Evolutionary conservation across 1,140 invertebrate species (phyloP), one percentile per base, ranked within the genome.

Genomic region (Galendromus occidentalis): DNA sequence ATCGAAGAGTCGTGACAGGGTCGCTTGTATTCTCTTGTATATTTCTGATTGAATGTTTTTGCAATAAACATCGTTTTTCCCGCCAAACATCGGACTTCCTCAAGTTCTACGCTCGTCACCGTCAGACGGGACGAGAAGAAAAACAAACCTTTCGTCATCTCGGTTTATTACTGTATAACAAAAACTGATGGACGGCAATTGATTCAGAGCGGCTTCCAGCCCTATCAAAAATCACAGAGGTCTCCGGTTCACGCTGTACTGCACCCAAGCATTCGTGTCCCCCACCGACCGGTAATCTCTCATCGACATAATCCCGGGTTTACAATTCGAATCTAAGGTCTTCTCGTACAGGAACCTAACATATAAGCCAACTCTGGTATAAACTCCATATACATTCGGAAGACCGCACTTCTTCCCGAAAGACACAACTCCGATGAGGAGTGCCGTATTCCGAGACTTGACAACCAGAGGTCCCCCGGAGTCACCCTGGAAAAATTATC

Each of bases 351-450:
- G 73, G 71, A 74, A 76, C 51, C 71, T 66, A 64, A 69, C 65
- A 69, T 69, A 71, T 29, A 69, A 66, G 25, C 69, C 66, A 42
- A 76, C 65, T 65, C 72, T 41, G 30, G 72, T 74, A 66, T 75
- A 75, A 41, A 74, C 71, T 0, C 75, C 73, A n/a, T 74, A 73
- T 14, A 68, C 66, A n/a, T 69, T 66, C 0, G 72, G 68, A 18
- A 68, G 9, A 20, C 69, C 73, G 64, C 72, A 92, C 73, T 88
- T 88, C 74, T 90, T 90, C 2, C 89, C 88, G 74, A 91, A 92
- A 0, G 87, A 90, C 0, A 92, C 89, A 41, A 91, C 79, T 0
- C 88, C 88, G n/a, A 89, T 78, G 5, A 80, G 79, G 0, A 83
- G 79, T 45, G 83, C 80, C 12, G 64, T 44, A 20, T 67, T 65